Evolutionary conservation across 1,140 invertebrate species (phyloP).

Genomic region (Globodera rostochiensis): DNA sequence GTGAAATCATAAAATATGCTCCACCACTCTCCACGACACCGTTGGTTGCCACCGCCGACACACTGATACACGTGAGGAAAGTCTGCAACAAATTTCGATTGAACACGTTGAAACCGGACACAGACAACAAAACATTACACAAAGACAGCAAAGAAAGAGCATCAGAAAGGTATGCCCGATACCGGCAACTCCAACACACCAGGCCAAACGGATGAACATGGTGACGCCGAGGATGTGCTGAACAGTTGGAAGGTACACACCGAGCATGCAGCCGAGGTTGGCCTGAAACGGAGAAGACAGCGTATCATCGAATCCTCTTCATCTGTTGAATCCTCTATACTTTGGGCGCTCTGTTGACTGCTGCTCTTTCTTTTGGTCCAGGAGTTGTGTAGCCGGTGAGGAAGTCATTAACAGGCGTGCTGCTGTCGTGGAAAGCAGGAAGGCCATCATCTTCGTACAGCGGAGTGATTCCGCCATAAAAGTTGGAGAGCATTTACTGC

Average conservation of each 20-base stretch:
- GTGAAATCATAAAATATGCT: constrained; percentile 95
- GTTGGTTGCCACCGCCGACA: constrained; percentile 98
- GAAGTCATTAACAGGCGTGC: no score
- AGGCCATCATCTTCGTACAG: no score
- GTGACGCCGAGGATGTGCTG: constrained; percentile 89
- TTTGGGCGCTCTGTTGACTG: no score
- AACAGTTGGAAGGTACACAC: constrained; percentile 95
- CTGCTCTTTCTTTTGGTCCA: no score
- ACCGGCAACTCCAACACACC: constrained; percentile 97
- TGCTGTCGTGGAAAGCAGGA: no score
- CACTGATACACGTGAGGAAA: constrained; percentile 94
- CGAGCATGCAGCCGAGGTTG: constrained; percentile 87
- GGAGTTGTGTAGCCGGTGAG: no score
- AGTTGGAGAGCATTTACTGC: no score
- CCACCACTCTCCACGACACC: constrained; percentile 87
- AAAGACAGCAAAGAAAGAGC: constrained; percentile 84
- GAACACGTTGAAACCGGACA: neutral
- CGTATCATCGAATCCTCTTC: no score
- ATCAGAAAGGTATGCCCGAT: constrained; percentile 89
- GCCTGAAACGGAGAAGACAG: constrained; percentile 36
- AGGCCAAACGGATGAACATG: constrained; percentile 78
- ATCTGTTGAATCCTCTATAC: no score
- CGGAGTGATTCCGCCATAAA: no score
- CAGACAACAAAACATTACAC: constrained; percentile 48
- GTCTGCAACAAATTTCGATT: constrained; percentile 73